Base-by-base conservation (phyloP, 2,113 vertebrate genomes). In the Cavia aperea region DNA sequence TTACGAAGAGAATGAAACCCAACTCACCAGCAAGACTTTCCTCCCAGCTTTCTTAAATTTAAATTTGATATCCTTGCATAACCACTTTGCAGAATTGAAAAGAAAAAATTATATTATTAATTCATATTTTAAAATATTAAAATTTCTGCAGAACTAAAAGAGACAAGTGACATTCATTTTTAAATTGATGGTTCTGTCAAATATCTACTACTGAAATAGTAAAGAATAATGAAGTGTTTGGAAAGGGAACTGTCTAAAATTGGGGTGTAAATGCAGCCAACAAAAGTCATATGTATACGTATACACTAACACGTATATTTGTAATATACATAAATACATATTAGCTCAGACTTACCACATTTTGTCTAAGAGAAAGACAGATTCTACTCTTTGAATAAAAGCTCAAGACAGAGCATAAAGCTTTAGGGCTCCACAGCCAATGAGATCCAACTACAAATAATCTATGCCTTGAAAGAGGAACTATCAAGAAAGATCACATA, bases 361-460 rank as follows among this genome's bases (percentile, higher is more conserved):
- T 77, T 56, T 91, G 11, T n/a, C 70, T 63, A n/a, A 73, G 72
- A 88, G 93, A 86, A 83, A 66, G 36, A 66, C 56, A 92, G 90
- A 29, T 79, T 60, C 8, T 23, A 90, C 58, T n/a, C 13, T 78
- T 87, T 51, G 16, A 65, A 1, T 33, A 73, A 51, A 92, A 73
- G 85, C 26, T 72, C 29, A 18, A 39, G 36, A 81, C 1, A 70
- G 7, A 77, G 14, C 9, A 24, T 1, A 60, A 62, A 78, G 43
- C 33, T 58, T 31, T n/a, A 31, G n/a, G 18, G 26, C 19, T 78
- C 36, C 16, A 82, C 1, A 66, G 46, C 29, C 54, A 88, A n/a
- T 31, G 13, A 85, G 21, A 63, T 84, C 31, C 73, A 87, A 60
- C 39, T 86, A 83, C 75, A 31, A 62, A 24, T 16, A 92, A 4